Evolutionary conservation across 2,113 vertebrate species (phyloP), one percentile per base, ranked within the genome.

Genomic region (Mustelus asterias): DNA sequence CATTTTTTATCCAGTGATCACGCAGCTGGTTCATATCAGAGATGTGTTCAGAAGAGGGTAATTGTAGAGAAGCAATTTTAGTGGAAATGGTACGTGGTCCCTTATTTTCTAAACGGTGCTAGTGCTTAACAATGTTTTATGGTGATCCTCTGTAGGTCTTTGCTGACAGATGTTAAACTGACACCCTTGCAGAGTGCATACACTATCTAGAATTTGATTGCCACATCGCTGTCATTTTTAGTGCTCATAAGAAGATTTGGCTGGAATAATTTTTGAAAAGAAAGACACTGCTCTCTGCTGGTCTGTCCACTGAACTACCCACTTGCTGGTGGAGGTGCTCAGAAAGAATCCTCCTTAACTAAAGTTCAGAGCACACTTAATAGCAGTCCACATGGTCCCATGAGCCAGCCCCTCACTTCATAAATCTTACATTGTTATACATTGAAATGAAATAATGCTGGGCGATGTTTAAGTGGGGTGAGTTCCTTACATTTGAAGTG

Each of bases 101-200:
- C 33, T 65, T 93, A 93, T 93, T 93, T 93, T 18, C 18, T 37
- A 63, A 93, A 63, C n/a, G 26, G 58, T 37, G 60, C 60, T 37
- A 6, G 60, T 93, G 89, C n/a, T 67, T 65, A 93, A 63, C 88
- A 63, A 67, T 67, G 60, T 67, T 93, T 93, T 67, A 93, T 93
- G 58, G 89, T 22, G 60, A 63, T 93, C 60, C 60, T 93, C 89
- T 37, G 89, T 37, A 65, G 60, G 89, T 93, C 89, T 65, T 63
- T 37, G 89, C 89, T 93, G 89, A 92, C 89, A 63, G 89, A 93
- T 93, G 89, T 67, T 93, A 37, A 93, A 93, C 89, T 93, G 89
- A 93, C 60, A 65, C n/a, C 89, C 89, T 65, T 93, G 89, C 89
- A 93, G 33, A 37, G 89, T n/a, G n/a, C 80, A 41, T 83, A 41